phyloP scores from a whole-genome alignment of 1,140 invertebrate genomes.

The Zaprionus inermis region DNA sequence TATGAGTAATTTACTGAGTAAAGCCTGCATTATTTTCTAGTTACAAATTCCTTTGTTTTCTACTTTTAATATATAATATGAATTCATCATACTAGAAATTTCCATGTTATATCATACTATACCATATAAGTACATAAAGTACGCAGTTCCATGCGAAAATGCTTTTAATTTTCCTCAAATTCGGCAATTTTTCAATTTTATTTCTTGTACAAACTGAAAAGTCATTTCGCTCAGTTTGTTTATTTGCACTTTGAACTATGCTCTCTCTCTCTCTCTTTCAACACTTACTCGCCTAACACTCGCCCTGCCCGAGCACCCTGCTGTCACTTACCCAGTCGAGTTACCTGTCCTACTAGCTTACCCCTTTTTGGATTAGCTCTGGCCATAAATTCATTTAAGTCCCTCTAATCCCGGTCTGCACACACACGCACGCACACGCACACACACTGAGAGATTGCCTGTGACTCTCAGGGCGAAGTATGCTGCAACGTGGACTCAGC shows the following conservation, averaged over 20 bases:
- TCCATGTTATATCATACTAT: too few relatives aligned
- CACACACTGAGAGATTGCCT: constrained; percentile 43
- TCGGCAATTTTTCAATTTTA: neutral
- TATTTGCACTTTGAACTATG: neutral
- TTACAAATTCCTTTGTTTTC: too few relatives aligned
- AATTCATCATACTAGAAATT: too few relatives aligned
- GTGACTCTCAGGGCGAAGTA: constrained; percentile 27
- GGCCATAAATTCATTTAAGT: constrained; percentile 72
- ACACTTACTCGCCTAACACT: constrained; percentile 20
- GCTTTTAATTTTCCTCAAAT: neutral
- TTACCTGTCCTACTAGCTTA: neutral
- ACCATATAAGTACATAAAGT: too few relatives aligned
- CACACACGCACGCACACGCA: constrained; percentile 23
- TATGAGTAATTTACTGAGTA: neutral
- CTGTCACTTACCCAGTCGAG: neutral
- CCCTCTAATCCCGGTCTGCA: constrained; percentile 54
- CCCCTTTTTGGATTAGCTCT: constrained; percentile 58
- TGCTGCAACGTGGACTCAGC: neutral
- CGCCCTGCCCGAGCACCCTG: constrained; percentile 1
- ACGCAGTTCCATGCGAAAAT: too few relatives aligned
- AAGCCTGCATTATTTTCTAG: too few relatives aligned
- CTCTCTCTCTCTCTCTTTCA: neutral
- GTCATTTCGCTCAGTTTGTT: neutral
- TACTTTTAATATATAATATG: too few relatives aligned
- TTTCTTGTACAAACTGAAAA: neutral